Evolutionary conservation across 1,140 invertebrate genomes (phyloP), one percentile per base, ranked within the genome.

Genomic region (Heliothis subflexa): DNA sequence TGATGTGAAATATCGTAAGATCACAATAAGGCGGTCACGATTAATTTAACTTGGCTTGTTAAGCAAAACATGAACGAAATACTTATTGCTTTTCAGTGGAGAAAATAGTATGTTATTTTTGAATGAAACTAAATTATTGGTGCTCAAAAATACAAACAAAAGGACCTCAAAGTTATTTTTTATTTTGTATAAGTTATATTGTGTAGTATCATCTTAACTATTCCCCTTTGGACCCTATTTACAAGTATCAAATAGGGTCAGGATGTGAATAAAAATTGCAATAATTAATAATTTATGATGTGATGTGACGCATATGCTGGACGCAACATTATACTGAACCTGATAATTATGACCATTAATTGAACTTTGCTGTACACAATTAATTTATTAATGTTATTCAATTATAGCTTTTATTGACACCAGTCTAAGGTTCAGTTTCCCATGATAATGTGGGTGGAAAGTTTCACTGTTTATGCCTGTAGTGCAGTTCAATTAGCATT

Each of bases 301-400:
- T 18, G n/a, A 59, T 14, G 55, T 59, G 21, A 59, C 13, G 55
- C 55, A 13, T 59, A 4, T 13, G 21, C 11, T 4, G 21, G 13
- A 10, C 21, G 55, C 28, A 21, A 25, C 21, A 13, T 11, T 2
- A 13, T 21, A 57, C 10, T 55, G 52, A n/a, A 16, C n/a, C n/a
- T 18, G 52, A 55, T 55, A 55, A 55, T 55, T 55, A 55, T 1
- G 52, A 55, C 16, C 5, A 55, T 55, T 55, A 55, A 55, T 55
- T 16, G n/a, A 55, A 16, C 33, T 9, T 40, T 9, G 9, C 4
- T 40, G 33, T 9, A 0, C 33, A 40, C 33, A 40, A 9, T 9
- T 40, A 40, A 40, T 40, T 40, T 7, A 9, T 40, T 5, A 54
- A n/a, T n/a, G 50, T n/a, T n/a, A 54, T 3, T 3, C 16, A 2